These are phyloP conservation scores for Plebejus anna DNA, from an alignment of 2,888 invertebrate species.

Conservation along the genomic window DNA sequence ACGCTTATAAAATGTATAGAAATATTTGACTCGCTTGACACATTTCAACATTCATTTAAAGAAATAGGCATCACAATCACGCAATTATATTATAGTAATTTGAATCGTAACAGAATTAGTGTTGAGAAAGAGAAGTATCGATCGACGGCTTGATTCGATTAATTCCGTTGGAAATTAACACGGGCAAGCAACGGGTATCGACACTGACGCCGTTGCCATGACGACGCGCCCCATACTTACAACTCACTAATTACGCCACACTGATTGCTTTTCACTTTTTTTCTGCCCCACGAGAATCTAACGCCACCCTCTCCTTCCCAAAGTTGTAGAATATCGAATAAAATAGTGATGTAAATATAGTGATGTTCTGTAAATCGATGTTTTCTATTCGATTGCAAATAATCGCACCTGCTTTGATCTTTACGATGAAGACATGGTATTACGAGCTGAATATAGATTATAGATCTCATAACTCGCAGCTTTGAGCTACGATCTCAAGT, in stretches of 20 bases:
- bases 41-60: neutral
- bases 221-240: conserved; percentile 77
- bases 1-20: too few species aligned
- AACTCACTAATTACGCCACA: conserved; percentile 80
- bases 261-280: conserved; percentile 79
- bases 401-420: conserved; percentile 19
- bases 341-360: conserved; percentile 30
- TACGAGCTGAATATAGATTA: conserved; percentile 18
- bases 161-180: conserved; percentile 75
- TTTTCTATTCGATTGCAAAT: conserved; percentile 47
- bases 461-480: conserved; percentile 12
- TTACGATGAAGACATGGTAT: conserved; percentile 16
- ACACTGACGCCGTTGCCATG: conserved; percentile 69
- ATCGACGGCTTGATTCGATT: conserved; percentile 71
- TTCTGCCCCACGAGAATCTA: conserved; percentile 74
- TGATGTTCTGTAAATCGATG: conserved; percentile 27
- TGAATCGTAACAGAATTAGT: conserved; percentile 10
- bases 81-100: neutral
- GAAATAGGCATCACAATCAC: neutral
- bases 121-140: conserved; percentile 50
- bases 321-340: conserved; percentile 46
- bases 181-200: conserved; percentile 71
- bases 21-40: neutral
- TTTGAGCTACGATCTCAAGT: conserved; percentile 20
- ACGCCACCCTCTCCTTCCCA: conserved; percentile 66